A percentile compares a stretch with the other conserved stretches of the same genome.
These are phyloP conservation scores for Alligator mississippiensis DNA, from an alignment of 2,113 vertebrate genomes.

Conservation along the genomic window DNA sequence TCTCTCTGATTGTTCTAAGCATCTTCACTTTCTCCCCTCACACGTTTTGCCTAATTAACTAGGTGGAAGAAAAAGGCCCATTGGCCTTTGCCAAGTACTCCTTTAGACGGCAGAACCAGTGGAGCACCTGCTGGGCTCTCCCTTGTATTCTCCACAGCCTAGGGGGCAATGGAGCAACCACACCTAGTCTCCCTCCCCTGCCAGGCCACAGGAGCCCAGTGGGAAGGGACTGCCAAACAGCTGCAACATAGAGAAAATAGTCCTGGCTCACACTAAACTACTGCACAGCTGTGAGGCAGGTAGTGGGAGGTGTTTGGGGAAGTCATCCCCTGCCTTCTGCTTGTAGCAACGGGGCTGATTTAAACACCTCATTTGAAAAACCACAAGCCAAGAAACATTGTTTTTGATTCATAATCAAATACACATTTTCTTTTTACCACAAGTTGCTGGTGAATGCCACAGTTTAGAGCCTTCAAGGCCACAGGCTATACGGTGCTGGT, in stretches of 20 bases:
- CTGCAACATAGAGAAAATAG: accelerated
- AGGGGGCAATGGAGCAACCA: background rate
- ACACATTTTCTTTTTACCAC: background rate
- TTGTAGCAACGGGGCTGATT: background rate
- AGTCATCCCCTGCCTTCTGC: background rate
- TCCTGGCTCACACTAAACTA: background rate
- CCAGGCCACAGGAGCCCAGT: background rate
- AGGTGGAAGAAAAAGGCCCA: background rate
- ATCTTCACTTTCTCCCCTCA: background rate
- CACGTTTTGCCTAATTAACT: background rate
- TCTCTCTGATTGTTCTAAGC: background rate
- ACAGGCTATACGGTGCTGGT: background rate
- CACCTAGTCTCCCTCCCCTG: accelerated
- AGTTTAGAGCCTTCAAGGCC: accelerated
- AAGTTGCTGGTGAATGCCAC: background rate
- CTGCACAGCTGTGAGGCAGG: background rate
- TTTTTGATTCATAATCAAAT: background rate
- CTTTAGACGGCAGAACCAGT: background rate
- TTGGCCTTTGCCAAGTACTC: background rate
- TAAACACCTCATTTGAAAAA: background rate
- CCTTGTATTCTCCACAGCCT: background rate
- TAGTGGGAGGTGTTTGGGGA: background rate
- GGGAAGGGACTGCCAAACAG: background rate
- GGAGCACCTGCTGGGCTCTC: background rate
- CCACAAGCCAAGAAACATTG: background rate